These are phyloP conservation scores for Poecile montanus DNA, from an alignment of 2,797 vertebrate genomes.

Conservation along the genomic window DNA sequence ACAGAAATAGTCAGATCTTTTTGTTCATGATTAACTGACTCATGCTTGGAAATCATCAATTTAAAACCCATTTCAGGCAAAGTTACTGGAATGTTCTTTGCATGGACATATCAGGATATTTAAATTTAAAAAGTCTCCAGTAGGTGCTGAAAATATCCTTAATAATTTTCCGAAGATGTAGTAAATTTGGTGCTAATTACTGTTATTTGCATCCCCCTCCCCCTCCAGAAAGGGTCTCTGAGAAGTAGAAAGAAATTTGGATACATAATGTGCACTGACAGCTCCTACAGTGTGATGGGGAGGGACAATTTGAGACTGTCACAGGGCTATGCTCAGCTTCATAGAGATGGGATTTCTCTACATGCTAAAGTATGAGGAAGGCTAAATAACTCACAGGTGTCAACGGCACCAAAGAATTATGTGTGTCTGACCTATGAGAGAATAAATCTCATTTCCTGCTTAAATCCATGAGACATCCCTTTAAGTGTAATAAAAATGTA, in stretches of 20 bases:
- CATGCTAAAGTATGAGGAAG: constrained; percentile 54
- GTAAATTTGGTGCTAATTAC: constrained; percentile 64
- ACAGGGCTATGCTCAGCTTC: constrained; percentile 44
- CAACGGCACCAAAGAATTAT: constrained; percentile 74
- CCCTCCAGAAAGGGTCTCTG: constrained; percentile 1
- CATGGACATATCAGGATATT: constrained; percentile 4
- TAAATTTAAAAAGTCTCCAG: constrained; percentile 24
- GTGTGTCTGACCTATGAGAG: constrained; percentile 66
- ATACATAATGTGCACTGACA: constrained; percentile 53
- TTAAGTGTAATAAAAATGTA: constrained; percentile 63
- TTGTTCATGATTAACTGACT: constrained; percentile 62
- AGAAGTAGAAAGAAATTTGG: constrained; percentile 66
- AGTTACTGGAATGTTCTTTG: constrained; percentile 53
- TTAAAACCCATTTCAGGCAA: constrained; percentile 56
- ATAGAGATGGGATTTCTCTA: constrained; percentile 59
- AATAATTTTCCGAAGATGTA: constrained; percentile 40
- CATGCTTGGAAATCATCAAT: constrained; percentile 57
- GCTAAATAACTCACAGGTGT: constrained; percentile 78
- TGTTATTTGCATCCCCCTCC: constrained; percentile 62
- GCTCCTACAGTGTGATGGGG: constrained; percentile 48
- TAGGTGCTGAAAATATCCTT: constrained; percentile 55
- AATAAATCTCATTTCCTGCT: constrained; percentile 65
- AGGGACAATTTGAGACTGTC: constrained; percentile 30
- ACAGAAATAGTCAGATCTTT: constrained; percentile 55
- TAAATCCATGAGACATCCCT: constrained; percentile 24